phyloP scores from a whole-genome alignment of 1,140 invertebrate genomes.

The Atopsyche davidsoni region DNA sequence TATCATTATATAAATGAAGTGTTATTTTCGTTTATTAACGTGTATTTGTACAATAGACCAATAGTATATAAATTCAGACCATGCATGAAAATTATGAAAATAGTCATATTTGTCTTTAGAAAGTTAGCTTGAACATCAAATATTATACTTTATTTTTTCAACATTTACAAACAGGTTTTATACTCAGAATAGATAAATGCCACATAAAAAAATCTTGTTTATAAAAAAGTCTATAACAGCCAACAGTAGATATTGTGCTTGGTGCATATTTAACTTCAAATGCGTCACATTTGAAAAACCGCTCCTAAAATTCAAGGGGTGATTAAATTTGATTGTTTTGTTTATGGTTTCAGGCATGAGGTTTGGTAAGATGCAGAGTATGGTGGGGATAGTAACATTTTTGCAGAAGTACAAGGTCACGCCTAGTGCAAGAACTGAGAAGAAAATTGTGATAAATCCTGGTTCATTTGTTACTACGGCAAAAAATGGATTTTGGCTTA shows the following conservation, averaged over 20 bases:
- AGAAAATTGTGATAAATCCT: not conserved
- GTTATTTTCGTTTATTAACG: not conserved
- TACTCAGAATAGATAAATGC: not conserved
- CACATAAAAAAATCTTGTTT: not conserved
- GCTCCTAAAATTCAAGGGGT: not conserved
- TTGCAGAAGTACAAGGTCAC: constrained; percentile 11
- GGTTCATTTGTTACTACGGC: constrained; percentile 7
- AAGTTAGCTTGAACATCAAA: too few relatives aligned
- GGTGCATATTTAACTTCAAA: not conserved
- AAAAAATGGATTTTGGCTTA: constrained; percentile 13
- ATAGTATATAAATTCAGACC: not conserved
- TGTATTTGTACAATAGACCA: not conserved
- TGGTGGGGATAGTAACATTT: constrained; percentile 15
- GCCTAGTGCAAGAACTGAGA: constrained; percentile 2
- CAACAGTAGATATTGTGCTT: not conserved
- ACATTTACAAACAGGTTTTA: not conserved
- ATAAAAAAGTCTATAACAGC: not conserved
- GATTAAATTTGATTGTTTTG: not conserved
- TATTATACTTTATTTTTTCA: too few relatives aligned
- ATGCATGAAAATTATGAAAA: too few relatives aligned
- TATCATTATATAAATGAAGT: not conserved
- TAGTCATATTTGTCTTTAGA: too few relatives aligned
- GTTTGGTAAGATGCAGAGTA: constrained; percentile 19
- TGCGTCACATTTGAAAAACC: too few relatives aligned
- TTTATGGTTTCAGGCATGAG: constrained; percentile 18